Conservation (phyloP, 2,888 invertebrate species). For the Lepetodrilus schrolli region DNA sequence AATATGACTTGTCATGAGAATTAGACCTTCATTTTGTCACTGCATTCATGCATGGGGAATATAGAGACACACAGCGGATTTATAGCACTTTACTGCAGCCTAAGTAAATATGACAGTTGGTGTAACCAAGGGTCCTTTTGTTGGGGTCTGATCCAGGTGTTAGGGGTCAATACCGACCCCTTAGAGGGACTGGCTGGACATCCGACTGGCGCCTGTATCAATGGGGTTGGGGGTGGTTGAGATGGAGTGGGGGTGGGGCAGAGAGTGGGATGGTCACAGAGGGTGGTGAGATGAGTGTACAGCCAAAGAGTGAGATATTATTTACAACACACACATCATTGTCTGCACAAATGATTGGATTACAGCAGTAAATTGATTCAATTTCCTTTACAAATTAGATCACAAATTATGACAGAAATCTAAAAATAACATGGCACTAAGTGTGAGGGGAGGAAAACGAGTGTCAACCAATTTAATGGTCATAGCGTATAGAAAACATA, state of each 20-base stretch:
- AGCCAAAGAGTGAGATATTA: too few relatives aligned
- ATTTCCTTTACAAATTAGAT: not conserved
- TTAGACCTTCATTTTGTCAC: not conserved
- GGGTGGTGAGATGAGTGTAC: not conserved
- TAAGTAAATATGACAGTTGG: not conserved
- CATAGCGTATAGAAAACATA: too few relatives aligned
- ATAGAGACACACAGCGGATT: not conserved
- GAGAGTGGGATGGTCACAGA: not conserved
- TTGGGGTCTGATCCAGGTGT: slow-evolving; percentile 11
- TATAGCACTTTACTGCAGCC: not conserved
- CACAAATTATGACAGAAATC: not conserved
- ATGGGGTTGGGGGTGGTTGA: too few relatives aligned
- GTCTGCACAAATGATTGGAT: not conserved
- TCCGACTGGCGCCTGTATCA: not conserved
- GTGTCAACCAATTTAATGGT: too few relatives aligned
- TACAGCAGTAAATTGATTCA: not conserved
- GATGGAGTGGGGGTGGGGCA: not conserved
- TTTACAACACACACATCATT: not conserved
- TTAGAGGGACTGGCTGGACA: not conserved
- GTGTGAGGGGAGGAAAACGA: too few relatives aligned
- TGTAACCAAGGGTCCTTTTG: not conserved
- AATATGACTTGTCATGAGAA: not conserved
- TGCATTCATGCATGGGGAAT: not conserved
- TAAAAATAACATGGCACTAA: too few relatives aligned
- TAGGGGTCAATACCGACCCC: not conserved